These are phyloP conservation scores for Rapana venosa DNA, from an alignment of 2,888 invertebrate genomes.

Conservation along the genomic window DNA sequence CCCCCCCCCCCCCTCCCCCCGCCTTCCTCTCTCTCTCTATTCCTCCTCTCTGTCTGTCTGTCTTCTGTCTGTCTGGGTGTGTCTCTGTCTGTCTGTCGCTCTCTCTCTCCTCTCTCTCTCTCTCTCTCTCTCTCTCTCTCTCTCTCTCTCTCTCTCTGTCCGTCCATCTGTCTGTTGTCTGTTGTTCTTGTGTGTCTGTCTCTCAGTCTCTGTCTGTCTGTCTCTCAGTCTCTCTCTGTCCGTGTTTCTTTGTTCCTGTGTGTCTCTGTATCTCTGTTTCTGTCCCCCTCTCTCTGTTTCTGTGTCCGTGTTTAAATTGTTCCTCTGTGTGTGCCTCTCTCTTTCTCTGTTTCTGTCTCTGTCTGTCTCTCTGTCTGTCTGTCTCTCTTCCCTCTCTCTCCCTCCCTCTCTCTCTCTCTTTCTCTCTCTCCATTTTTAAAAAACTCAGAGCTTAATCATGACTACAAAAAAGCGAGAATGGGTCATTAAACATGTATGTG, in stretches of 20 bases:
- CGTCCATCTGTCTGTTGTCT: not conserved
- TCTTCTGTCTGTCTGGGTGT: too few species aligned
- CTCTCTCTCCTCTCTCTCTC: not conserved
- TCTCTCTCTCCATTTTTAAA: not conserved
- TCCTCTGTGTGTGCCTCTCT: too few species aligned
- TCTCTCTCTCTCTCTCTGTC: not conserved
- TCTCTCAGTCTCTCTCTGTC: too few species aligned
- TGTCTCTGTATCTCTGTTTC: too few species aligned
- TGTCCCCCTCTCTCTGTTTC: too few species aligned
- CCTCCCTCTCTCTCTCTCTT: not conserved
- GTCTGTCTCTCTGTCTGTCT: too few species aligned
- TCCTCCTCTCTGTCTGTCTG: not conserved
- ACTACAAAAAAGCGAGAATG: too few species aligned
- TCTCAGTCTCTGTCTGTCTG: not conserved
- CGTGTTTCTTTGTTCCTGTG: too few species aligned
- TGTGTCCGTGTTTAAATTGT: too few species aligned
- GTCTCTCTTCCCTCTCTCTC: not conserved
- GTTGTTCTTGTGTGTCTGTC: not conserved
- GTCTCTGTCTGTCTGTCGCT: not conserved
- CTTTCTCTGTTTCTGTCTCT: too few species aligned
- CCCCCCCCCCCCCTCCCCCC: not conserved
- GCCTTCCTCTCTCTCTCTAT: not conserved
- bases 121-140: not conserved
- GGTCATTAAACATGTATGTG: not conserved
- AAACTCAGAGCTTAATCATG: not conserved